Percentiles rank a stretch among this genome's conserved stretches.
These are phyloP conservation scores for Polyommatus icarus DNA, from an alignment of 2,888 invertebrate genomes.

Conservation along the genomic window DNA sequence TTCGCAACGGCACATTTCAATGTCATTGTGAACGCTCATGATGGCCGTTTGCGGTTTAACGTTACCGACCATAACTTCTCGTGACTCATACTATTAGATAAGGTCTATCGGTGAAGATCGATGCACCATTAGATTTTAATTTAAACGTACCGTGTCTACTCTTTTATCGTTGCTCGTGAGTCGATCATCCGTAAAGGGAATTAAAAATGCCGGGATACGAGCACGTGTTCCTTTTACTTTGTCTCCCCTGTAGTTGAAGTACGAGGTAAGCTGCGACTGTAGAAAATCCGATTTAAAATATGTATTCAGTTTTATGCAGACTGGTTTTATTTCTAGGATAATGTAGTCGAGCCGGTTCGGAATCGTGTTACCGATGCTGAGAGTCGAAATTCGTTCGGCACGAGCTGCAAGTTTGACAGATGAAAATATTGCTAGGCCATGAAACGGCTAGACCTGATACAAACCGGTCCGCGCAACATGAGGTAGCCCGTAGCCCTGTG, in stretches of 20 bases:
- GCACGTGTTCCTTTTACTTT: conserved; percentile 6
- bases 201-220: background rate
- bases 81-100: conserved; percentile 37
- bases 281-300: conserved; percentile 25
- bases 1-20: conserved; percentile 75
- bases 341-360: conserved; percentile 27
- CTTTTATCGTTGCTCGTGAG: background rate
- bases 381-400: conserved; percentile 36
- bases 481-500: conserved; percentile 41
- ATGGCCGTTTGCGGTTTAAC: conserved; percentile 49
- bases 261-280: background rate
- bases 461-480: conserved; percentile 47
- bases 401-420: conserved; percentile 42
- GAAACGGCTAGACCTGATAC: conserved; percentile 46
- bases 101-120: conserved; percentile 18
- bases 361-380: conserved; percentile 32
- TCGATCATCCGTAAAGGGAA: background rate
- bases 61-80: conserved; percentile 34
- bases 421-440: conserved; percentile 46
- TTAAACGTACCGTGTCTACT: background rate
- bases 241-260: background rate
- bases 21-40: conserved; percentile 68
- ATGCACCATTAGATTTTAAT: conserved; percentile 15
- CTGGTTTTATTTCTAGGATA: conserved; percentile 27
- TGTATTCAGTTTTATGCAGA: conserved; percentile 18